Conservation (phyloP, 1,140 invertebrate genomes). For the Drosophila varians region DNA sequence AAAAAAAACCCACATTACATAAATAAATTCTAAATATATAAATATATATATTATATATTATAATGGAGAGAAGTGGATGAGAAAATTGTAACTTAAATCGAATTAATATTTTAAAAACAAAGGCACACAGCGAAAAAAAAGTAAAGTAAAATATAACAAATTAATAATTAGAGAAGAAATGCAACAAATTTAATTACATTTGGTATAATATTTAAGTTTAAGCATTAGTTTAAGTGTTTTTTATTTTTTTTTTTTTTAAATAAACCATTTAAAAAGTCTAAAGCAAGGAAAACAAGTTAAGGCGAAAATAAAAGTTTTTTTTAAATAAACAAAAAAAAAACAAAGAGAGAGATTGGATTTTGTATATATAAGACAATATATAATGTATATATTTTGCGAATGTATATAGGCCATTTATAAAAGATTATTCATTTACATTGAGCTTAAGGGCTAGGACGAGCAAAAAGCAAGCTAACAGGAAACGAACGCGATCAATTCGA, state of each 20-base stretch:
- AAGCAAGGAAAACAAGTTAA: slow-evolving; percentile 28
- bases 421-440: slow-evolving; percentile 41
- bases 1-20: slow-evolving; percentile 6
- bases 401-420: slow-evolving; percentile 9
- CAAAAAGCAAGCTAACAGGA: slow-evolving; percentile 13
- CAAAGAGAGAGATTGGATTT: background rate
- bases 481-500: slow-evolving; percentile 63
- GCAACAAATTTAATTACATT: slow-evolving; percentile 56
- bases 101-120: slow-evolving; percentile 60
- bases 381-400: background rate
- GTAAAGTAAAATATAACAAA: slow-evolving; percentile 19
- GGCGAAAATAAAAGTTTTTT: background rate
- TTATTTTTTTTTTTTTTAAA: slow-evolving; percentile 68
- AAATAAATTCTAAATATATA: slow-evolving; percentile 19
- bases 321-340: background rate
- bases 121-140: slow-evolving; percentile 37
- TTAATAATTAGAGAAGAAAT: slow-evolving; percentile 31
- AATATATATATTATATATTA: slow-evolving; percentile 29
- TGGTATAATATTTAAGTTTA: slow-evolving; percentile 70
- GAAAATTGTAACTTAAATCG: slow-evolving; percentile 68
- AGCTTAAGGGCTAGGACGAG: slow-evolving; percentile 45
- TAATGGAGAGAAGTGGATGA: slow-evolving; percentile 5
- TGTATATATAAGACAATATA: slow-evolving; percentile 1
- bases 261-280: slow-evolving; percentile 51
- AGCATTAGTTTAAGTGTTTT: slow-evolving; percentile 76